Percentiles rank a stretch among this genome's conserved stretches.
phyloP scores from a whole-genome alignment of 2,113 vertebrate genomes.

The Lethenteron camtschaticum region DNA sequence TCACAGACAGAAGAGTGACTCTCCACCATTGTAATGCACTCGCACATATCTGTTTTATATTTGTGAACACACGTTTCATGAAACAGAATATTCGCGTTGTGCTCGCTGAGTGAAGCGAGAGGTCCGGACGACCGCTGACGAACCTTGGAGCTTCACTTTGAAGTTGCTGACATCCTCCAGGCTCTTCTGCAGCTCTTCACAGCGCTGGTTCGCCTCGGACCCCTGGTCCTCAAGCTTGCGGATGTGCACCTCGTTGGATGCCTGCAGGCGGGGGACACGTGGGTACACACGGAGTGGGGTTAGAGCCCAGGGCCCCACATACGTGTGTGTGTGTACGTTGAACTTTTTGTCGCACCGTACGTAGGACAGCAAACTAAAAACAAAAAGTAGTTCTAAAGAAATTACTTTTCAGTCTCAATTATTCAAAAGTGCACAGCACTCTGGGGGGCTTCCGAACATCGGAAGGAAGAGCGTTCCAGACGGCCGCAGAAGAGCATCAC shows the following conservation, averaged over 20 bases:
- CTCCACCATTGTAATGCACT: not conserved
- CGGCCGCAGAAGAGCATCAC: too few species aligned
- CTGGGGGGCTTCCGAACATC: too few species aligned
- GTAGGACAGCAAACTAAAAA: not conserved
- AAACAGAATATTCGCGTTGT: not conserved
- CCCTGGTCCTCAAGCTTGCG: conserved; percentile 27
- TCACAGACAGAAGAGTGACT: not conserved
- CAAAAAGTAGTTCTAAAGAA: not conserved
- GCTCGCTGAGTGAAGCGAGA: too few species aligned
- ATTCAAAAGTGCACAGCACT: too few species aligned
- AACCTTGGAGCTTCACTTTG: not conserved
- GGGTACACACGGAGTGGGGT: not conserved
- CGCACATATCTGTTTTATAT: not conserved
- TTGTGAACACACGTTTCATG: not conserved
- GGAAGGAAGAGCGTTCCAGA: too few species aligned
- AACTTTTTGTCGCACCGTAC: not conserved
- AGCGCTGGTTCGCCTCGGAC: conserved; percentile 23
- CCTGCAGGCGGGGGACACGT: conserved; percentile 13
- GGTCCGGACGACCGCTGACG: too few species aligned
- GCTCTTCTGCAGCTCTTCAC: conserved; percentile 24
- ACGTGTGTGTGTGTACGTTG: not conserved
- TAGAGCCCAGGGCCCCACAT: too few species aligned
- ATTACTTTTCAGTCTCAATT: not conserved
- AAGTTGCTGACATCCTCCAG: conserved; percentile 15
- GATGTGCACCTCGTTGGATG: conserved; percentile 21